Evolutionary conservation across 2,888 invertebrate species (phyloP).

Genomic region (Endotricha flammealis): DNA sequence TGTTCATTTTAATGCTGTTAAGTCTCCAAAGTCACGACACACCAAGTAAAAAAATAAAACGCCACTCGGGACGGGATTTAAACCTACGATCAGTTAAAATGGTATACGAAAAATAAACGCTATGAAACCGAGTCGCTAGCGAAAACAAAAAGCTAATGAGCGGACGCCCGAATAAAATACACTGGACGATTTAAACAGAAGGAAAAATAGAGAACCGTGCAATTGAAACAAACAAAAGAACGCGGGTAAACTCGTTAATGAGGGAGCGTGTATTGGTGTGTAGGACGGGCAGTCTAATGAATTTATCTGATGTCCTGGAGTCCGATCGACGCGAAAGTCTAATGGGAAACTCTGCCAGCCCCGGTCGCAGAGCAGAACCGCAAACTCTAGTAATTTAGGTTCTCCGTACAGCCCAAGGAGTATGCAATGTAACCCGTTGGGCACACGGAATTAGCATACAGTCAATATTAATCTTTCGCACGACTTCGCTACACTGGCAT

Average conservation of each 20-base stretch:
- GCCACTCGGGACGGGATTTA: constrained; percentile 47
- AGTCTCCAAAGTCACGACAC: constrained; percentile 49
- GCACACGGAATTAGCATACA: constrained; percentile 29
- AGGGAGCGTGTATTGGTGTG: constrained; percentile 43
- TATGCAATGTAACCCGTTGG: constrained; percentile 19
- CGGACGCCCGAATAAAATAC: constrained; percentile 35
- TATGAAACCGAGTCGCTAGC: constrained; percentile 34
- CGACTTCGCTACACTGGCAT: constrained; percentile 22
- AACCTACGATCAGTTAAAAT: constrained; percentile 59
- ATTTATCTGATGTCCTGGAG: constrained; percentile 39
- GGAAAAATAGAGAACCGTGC: constrained; percentile 30
- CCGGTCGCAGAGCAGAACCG: constrained; percentile 33
- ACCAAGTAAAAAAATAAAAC: constrained; percentile 37
- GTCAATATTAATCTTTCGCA: constrained; percentile 41
- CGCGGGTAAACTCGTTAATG: constrained; percentile 38
- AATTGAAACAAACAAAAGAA: constrained; percentile 33
- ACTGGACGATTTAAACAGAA: constrained; percentile 31
- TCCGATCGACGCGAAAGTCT: constrained; percentile 18
- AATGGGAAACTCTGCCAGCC: constrained; percentile 32
- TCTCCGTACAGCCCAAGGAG: constrained; percentile 24
- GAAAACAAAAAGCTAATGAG: constrained; percentile 47
- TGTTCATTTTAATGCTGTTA: constrained; percentile 35
- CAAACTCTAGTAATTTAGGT: constrained; percentile 27
- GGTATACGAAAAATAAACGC: constrained; percentile 51
- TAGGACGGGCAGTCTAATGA: constrained; percentile 33